These are phyloP conservation scores for Hybognathus amarus DNA, from an alignment of 2,797 vertebrate genomes.

Conservation along the genomic window DNA sequence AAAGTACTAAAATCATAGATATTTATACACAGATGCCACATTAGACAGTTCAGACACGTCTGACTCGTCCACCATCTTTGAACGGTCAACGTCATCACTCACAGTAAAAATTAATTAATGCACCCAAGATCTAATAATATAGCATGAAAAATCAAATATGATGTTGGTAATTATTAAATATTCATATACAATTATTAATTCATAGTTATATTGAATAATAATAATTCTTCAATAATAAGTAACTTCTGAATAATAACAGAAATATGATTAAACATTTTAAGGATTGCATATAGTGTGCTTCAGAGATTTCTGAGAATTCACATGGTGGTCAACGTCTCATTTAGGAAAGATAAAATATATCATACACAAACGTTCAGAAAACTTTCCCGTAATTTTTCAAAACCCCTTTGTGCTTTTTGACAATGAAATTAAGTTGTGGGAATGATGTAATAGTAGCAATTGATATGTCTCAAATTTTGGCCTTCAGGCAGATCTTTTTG, in stretches of 20 bases:
- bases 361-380: conserved; percentile 14
- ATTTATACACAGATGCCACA: too few species aligned
- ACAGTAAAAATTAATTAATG: background rate
- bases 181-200: background rate
- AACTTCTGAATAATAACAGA: background rate
- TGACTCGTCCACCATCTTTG: background rate
- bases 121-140: background rate
- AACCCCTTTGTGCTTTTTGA: background rate
- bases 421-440: conserved; percentile 1
- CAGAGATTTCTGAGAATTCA: background rate
- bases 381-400: background rate
- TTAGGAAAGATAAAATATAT: background rate
- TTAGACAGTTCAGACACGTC: background rate
- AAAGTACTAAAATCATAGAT: background rate
- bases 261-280: background rate
- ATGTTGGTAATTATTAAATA: background rate
- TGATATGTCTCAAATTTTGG: conserved; percentile 30
- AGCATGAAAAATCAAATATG: background rate
- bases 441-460: conserved; percentile 22
- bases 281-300: background rate
- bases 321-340: background rate
- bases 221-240: background rate
- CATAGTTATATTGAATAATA: background rate
- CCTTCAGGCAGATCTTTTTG: conserved; percentile 34
- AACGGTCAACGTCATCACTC: background rate